Conservation (phyloP, 2,113 vertebrate species). For the Amblyopsis rosae region DNA sequence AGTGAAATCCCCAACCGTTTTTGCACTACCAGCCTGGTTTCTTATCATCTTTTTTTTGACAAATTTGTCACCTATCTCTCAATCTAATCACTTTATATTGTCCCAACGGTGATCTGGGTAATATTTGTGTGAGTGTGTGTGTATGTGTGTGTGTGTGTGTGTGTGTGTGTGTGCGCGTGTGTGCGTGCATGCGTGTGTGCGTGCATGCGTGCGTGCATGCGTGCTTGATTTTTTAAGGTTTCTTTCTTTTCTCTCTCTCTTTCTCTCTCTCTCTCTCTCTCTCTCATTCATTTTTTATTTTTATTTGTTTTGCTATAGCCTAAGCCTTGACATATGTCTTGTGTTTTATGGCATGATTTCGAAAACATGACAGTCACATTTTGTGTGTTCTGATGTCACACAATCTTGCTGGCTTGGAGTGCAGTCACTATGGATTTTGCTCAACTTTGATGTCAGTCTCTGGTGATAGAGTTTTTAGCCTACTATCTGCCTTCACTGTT, state of each 20-base stretch:
- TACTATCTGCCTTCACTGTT: slow-evolving; percentile 70
- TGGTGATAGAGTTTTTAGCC: slow-evolving; percentile 73
- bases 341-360: slow-evolving; percentile 60
- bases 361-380: slow-evolving; percentile 76
- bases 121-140: background rate
- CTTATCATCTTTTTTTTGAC: slow-evolving; percentile 68
- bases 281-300: slow-evolving; percentile 4
- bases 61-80: slow-evolving; percentile 67
- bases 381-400: slow-evolving; percentile 74
- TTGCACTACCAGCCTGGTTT: slow-evolving; percentile 56
- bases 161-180: no score
- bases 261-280: no score
- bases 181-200: no score
- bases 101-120: slow-evolving; percentile 58
- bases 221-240: no score
- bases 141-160: no score
- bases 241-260: no score
- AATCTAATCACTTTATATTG: slow-evolving; percentile 72
- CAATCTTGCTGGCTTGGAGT: slow-evolving; percentile 70
- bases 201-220: no score
- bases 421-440: slow-evolving; percentile 70
- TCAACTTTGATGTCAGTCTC: slow-evolving; percentile 75
- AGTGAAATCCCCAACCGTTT: slow-evolving; percentile 69
- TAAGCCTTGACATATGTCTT: slow-evolving; percentile 56
- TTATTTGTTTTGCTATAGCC: slow-evolving; percentile 27